Conservation (phyloP, 2,888 invertebrate genomes). For the Amorpha juglandis region DNA sequence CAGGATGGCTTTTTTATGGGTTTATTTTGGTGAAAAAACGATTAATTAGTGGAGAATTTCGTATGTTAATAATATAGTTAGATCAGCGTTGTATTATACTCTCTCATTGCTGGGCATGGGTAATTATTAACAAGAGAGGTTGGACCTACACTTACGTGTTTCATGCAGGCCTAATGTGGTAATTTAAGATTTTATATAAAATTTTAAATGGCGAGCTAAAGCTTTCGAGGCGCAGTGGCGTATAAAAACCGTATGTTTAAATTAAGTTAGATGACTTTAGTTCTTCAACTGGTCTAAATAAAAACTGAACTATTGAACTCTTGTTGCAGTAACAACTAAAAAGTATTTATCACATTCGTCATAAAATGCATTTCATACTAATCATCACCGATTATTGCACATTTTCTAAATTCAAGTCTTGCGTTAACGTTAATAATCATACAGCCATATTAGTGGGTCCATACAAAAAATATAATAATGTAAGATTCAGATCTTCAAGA, state of each 20-base stretch:
- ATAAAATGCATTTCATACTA: not conserved
- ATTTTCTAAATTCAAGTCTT: not conserved
- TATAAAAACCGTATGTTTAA: too few relatives aligned
- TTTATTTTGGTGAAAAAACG: not conserved
- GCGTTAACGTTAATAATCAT: not conserved
- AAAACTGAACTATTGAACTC: not conserved
- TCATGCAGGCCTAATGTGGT: too few relatives aligned
- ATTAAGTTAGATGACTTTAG: too few relatives aligned
- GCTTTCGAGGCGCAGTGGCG: too few relatives aligned
- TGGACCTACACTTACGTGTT: too few relatives aligned
- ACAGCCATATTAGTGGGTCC: not conserved
- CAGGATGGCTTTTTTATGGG: conserved; percentile 17
- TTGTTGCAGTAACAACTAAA: not conserved
- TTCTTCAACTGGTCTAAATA: too few relatives aligned
- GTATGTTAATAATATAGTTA: not conserved
- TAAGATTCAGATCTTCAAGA: not conserved
- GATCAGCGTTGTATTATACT: too few relatives aligned
- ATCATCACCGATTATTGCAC: not conserved
- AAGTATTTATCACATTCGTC: not conserved
- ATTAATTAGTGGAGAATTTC: not conserved
- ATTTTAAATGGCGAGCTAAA: too few relatives aligned
- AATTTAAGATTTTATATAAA: too few relatives aligned
- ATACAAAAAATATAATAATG: conserved; percentile 1
- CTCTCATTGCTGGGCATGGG: too few relatives aligned
- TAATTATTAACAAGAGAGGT: too few relatives aligned